phyloP scores from a whole-genome alignment of 2,113 vertebrate species.

The Ochotona curzoniae region DNA sequence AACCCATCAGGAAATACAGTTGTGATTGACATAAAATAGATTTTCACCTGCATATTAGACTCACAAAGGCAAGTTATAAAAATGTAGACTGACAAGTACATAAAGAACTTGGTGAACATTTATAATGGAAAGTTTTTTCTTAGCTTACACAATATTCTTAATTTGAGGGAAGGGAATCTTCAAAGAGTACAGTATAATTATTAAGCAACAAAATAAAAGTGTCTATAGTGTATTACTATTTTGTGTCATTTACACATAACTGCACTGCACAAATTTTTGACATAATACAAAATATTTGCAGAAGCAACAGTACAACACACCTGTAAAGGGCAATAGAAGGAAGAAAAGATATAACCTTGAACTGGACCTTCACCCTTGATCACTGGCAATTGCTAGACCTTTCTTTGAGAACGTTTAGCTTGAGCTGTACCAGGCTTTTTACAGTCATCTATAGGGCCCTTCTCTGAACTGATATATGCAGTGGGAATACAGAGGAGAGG shows the following conservation, averaged over 20 bases:
- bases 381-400: neutral
- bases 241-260: constrained; percentile 31
- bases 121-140: neutral
- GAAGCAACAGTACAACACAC: constrained; percentile 67
- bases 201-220: neutral
- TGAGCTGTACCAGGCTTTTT: neutral
- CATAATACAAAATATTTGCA: constrained; percentile 79
- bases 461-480: neutral
- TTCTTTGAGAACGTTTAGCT: neutral
- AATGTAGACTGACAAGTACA: neutral
- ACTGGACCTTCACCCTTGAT: neutral
- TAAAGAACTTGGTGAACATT: constrained; percentile 8
- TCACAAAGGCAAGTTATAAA: constrained; percentile 31
- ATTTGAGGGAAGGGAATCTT: neutral
- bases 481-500: neutral
- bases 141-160: neutral
- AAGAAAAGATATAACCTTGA: constrained; percentile 60
- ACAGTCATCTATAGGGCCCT: neutral
- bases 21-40: constrained; percentile 48
- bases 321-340: constrained; percentile 27
- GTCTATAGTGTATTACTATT: neutral
- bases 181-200: neutral
- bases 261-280: constrained; percentile 5
- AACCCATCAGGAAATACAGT: constrained; percentile 31
- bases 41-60: neutral